Evolutionary conservation across 92 coral and sea anemone species (phyloP).

Genomic region (Phenganax subtilis): DNA sequence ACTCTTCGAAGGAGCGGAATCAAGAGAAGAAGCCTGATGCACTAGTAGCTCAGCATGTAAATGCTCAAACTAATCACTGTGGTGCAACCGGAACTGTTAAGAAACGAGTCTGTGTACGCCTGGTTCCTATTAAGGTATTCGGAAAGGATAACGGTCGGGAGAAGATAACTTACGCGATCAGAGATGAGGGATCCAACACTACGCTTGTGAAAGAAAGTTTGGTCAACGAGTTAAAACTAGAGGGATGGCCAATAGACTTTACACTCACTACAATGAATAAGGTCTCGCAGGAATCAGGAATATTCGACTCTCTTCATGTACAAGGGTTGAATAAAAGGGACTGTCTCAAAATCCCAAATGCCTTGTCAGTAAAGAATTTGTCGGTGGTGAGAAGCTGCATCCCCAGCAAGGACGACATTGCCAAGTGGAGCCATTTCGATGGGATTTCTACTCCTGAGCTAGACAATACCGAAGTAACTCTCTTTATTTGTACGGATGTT

Average conservation of each 20-base stretch:
- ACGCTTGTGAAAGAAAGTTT: conserved; percentile 19
- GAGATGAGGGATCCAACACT: conserved; percentile 23
- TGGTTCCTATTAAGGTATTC: not conserved
- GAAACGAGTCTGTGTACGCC: not conserved
- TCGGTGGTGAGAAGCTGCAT: conserved; percentile 34
- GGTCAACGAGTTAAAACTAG: not conserved
- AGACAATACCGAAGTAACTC: conserved; percentile 15
- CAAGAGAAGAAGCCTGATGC: no score
- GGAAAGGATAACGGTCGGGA: not conserved
- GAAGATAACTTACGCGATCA: not conserved
- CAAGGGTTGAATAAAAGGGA: conserved; percentile 5
- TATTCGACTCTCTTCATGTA: not conserved
- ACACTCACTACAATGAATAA: conserved; percentile 14
- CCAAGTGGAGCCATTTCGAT: conserved; percentile 30
- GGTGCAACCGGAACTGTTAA: not conserved
- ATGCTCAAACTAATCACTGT: no score
- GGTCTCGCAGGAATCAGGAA: conserved; percentile 13
- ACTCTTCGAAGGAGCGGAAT: no score
- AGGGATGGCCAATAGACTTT: conserved; percentile 12
- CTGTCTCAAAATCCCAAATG: conserved; percentile 16
- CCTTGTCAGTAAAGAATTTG: conserved; percentile 19
- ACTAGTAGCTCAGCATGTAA: no score
- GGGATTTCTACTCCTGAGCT: conserved; percentile 33
- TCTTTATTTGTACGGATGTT: conserved; percentile 23
- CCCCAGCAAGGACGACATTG: conserved; percentile 32